Conservation (phyloP, 2,888 invertebrate genomes). For the Orthonevra nobilis region DNA sequence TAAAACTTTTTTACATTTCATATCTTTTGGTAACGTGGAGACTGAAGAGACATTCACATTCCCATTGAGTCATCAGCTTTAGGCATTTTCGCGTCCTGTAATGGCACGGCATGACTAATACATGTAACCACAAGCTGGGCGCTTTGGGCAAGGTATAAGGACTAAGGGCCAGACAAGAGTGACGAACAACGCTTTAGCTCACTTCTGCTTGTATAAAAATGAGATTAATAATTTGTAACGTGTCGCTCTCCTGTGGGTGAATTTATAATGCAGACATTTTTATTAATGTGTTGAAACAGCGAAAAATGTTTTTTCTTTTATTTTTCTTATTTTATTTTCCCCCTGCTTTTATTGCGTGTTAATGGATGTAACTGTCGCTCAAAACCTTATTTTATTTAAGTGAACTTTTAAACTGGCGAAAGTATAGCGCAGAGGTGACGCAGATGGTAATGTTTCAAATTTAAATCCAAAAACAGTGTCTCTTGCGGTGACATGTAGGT, state of each 20-base stretch:
- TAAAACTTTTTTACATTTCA: conserved; percentile 17
- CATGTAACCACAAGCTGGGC: conserved; percentile 33
- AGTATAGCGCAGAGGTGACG: conserved; percentile 5
- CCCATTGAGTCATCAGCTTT: conserved; percentile 28
- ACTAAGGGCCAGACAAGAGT: conserved; percentile 10
- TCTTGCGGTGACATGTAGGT: too few species aligned
- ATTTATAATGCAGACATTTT: conserved; percentile 3
- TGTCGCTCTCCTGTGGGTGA: conserved; percentile 17
- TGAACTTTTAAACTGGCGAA: conserved; percentile 23
- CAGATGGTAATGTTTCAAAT: too few species aligned
- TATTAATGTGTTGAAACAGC: conserved; percentile 21
- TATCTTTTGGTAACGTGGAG: conserved; percentile 1
- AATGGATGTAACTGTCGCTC: conserved; percentile 22
- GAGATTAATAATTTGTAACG: conserved; percentile 32
- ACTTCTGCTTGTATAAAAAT: conserved; percentile 17
- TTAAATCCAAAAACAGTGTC: too few species aligned
- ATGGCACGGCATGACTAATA: conserved; percentile 44
- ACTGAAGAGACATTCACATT: conserved; percentile 3
- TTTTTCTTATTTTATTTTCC: not conserved
- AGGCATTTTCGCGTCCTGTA: conserved; percentile 36
- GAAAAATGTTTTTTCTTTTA: not conserved
- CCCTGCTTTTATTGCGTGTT: conserved; percentile 11
- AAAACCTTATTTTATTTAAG: not conserved
- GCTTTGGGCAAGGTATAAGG: conserved; percentile 9
- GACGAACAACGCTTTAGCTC: conserved; percentile 3